phyloP scores from a whole-genome alignment of 2,888 invertebrate species.

The Drosophila infuscata region DNA sequence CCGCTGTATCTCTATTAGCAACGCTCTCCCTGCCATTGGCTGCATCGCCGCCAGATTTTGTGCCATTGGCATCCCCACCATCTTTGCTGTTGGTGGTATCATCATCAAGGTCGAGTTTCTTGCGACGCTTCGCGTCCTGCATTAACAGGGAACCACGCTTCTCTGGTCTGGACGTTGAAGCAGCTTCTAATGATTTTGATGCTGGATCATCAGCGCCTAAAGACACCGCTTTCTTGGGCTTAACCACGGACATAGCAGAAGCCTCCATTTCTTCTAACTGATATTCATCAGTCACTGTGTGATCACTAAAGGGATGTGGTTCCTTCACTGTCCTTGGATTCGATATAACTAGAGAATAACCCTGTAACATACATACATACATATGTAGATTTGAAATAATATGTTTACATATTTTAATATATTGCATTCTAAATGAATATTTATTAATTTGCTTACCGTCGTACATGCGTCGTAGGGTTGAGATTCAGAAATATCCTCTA shows the following conservation, averaged over 20 bases:
- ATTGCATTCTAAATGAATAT: neutral
- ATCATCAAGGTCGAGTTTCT: slow-evolving; percentile 66
- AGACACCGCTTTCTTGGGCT: no score
- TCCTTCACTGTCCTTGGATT: no score
- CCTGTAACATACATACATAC: neutral
- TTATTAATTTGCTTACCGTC: neutral
- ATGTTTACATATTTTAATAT: neutral
- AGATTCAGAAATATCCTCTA: no score
- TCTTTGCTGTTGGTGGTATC: slow-evolving; percentile 45
- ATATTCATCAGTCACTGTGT: no score
- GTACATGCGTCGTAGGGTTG: no score
- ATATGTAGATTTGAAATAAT: neutral
- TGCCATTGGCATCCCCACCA: slow-evolving; percentile 62
- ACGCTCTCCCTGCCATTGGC: slow-evolving; percentile 14
- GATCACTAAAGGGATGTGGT: no score
- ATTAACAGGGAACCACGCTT: slow-evolving; percentile 66
- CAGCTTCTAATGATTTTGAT: slow-evolving; percentile 71
- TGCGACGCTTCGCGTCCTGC: slow-evolving; percentile 71
- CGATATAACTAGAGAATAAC: no score
- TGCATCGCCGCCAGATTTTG: slow-evolving; percentile 2
- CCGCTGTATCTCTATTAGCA: slow-evolving; percentile 1
- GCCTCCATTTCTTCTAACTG: no score
- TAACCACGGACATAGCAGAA: neutral
- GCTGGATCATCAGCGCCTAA: slow-evolving; percentile 81
- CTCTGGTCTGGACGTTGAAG: slow-evolving; percentile 38